Base-by-base conservation (phyloP, 1,140 invertebrate species). In the Drosophila lacteicornis region DNA sequence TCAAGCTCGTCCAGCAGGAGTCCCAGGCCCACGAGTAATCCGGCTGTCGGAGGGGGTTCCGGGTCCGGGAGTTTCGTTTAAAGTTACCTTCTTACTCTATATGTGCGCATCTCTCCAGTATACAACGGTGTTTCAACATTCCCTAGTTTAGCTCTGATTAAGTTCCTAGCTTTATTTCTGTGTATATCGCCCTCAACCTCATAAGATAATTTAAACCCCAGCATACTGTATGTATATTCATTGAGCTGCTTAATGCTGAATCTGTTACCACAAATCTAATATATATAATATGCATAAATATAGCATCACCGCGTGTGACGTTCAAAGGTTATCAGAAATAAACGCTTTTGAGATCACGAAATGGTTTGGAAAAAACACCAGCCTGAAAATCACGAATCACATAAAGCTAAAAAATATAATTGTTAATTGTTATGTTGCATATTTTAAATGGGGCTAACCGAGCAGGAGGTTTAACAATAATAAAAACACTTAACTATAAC, bases 1-100 rank as follows among this genome's bases (percentile, higher is more conserved):
- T 97, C 93, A 97, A 97, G 92, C 94, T 98, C 45, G 97, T 98
- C 25, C 97, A 97, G 91, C 97, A 98, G 93, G 97, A 98, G 93
- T 97, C 97, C 4, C 96, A 97, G 93, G 97, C 96, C 69, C 97
- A 97, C 84, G 97, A 98, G 91, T 98, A 97, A 57, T 38, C 33
- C 25, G 53, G 17, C 13, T 47, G 3, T 33, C 40, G 46, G 56
- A 4, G 33, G 22, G 36, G 46, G 33, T 65, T 57, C 56, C 19
- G 49, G 19, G 22, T 57, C 56, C n/a, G 49, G 19, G 22, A 61
- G 43, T 76, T 61, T 65, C 19, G 51, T 62, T 71, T 66, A 43
- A 73, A 63, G 53, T 50, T 77, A 63, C 58, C 66, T 74, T 70
- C 67, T 56, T 42, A 46, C 13, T 40, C 51, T 45, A 17, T 33